Conservation (phyloP, 2,113 vertebrate species). For the Peromyscus polionotus region DNA sequence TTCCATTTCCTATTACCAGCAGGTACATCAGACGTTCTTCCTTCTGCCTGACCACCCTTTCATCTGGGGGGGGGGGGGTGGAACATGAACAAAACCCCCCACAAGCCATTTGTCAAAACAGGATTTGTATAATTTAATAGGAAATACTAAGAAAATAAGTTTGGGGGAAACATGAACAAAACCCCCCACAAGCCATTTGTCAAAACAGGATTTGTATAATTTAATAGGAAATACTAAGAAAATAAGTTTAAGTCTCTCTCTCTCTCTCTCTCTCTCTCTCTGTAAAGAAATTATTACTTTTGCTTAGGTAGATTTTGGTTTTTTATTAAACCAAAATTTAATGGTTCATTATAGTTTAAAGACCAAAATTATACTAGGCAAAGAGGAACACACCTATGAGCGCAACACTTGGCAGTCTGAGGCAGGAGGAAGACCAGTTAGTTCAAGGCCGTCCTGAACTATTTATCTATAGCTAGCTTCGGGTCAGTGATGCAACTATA, state of each 20-base stretch:
- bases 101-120: not conserved
- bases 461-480: too few species aligned
- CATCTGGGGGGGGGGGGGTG: not conserved
- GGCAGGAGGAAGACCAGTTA: too few species aligned
- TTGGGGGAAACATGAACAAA: not conserved
- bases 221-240: conserved; percentile 7
- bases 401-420: not conserved
- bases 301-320: not conserved
- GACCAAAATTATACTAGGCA: not conserved
- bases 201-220: not conserved
- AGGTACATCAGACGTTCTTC: not conserved
- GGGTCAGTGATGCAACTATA: not conserved
- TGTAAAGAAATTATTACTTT: not conserved
- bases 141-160: not conserved
- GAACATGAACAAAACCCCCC: not conserved
- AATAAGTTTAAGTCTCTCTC: not conserved
- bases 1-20: not conserved
- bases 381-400: not conserved
- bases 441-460: not conserved
- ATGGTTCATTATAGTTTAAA: not conserved
- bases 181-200: not conserved
- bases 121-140: conserved; percentile 5
- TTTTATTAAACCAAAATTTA: conserved; percentile 13
- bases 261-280: too few species aligned
- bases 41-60: not conserved